Percentiles rank a stretch among this genome's conserved stretches.
phyloP scores from a whole-genome alignment of 2,113 vertebrate species.

The Colius striatus region DNA sequence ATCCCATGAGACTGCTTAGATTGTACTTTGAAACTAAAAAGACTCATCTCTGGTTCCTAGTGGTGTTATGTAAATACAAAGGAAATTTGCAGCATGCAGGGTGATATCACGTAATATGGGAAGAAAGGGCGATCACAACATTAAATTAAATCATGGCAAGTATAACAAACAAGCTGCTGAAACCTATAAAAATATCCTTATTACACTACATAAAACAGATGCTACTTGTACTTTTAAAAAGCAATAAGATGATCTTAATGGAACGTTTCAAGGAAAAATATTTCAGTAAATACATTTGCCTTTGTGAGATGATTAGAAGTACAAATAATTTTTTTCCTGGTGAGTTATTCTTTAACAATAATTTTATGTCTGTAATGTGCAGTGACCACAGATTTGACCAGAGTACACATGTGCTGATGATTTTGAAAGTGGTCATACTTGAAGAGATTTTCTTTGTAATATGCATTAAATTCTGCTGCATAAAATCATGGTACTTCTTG shows the following conservation, averaged over 20 bases:
- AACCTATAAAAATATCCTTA: slow-evolving; percentile 34
- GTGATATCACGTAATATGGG: neutral
- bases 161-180: slow-evolving; percentile 36
- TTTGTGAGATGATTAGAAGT: neutral
- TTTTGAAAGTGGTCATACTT: neutral
- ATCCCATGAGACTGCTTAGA: neutral
- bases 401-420: neutral
- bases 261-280: neutral
- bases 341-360: slow-evolving; percentile 25
- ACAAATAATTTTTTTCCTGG: neutral
- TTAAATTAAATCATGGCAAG: slow-evolving; percentile 26
- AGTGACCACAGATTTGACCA: neutral
- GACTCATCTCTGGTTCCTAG: neutral
- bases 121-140: slow-evolving; percentile 18
- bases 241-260: neutral
- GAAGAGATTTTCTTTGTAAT: neutral
- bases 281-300: neutral
- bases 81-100: neutral
- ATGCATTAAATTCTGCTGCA: neutral
- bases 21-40: slow-evolving; percentile 4
- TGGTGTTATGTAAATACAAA: slow-evolving; percentile 28
- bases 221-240: neutral
- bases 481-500: neutral
- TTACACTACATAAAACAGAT: slow-evolving; percentile 36
- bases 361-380: neutral